Evolutionary conservation across 2,888 invertebrate species (phyloP).

Genomic region (Nebria salina): DNA sequence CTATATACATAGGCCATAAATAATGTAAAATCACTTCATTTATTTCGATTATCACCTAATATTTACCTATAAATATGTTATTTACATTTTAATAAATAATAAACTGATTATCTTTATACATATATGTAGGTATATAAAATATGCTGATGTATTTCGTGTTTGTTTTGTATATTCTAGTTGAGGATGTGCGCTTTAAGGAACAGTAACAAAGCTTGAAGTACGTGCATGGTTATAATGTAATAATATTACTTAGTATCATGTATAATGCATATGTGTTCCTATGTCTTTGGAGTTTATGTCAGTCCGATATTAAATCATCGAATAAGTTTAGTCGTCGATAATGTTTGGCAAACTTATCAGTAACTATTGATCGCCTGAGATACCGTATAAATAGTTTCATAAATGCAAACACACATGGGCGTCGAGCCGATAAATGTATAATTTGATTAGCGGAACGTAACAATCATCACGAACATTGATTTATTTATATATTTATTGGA

Average conservation of each 20-base stretch:
- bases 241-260: neutral
- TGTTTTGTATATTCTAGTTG: neutral
- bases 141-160: too few relatives aligned
- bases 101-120: neutral
- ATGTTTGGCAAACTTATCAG: neutral
- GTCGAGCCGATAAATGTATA: neutral
- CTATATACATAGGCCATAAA: neutral
- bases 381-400: neutral
- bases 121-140: neutral
- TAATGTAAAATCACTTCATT: neutral
- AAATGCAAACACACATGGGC: neutral
- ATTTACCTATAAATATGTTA: slow-evolving; percentile 1
- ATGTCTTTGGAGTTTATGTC: neutral
- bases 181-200: neutral
- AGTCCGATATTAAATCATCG: neutral
- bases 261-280: neutral
- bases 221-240: neutral
- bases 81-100: neutral
- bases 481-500: neutral
- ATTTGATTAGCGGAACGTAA: neutral
- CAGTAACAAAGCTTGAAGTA: neutral
- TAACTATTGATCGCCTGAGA: neutral
- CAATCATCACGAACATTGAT: neutral
- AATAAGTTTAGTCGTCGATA: neutral
- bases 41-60: neutral